A percentile compares a stretch with the other conserved stretches of the same genome.
Evolutionary conservation across 2,888 invertebrate genomes (phyloP).

Genomic region (Thecocarcelia acutangulata): DNA sequence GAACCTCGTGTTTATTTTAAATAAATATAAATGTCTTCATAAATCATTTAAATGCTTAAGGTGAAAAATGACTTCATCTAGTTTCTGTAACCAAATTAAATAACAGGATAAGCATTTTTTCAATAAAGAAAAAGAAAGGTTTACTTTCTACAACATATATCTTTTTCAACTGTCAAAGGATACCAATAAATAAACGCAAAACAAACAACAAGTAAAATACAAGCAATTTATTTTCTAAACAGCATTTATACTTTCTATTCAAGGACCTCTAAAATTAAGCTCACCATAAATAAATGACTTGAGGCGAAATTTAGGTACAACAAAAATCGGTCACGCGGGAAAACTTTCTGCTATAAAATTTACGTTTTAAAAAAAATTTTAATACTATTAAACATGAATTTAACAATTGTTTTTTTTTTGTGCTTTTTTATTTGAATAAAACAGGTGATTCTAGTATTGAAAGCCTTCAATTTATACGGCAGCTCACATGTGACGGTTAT

Average conservation of each 20-base stretch:
- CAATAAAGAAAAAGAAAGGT: neutral
- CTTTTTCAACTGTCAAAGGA: conserved; percentile 28
- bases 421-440: conserved; percentile 77
- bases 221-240: neutral
- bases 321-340: too few relatives aligned
- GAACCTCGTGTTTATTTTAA: neutral
- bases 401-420: neutral
- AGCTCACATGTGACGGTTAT: conserved; percentile 87
- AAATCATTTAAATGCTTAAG: neutral
- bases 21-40: neutral
- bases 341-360: too few relatives aligned
- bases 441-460: conserved; percentile 89
- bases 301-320: too few relatives aligned
- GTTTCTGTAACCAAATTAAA: neutral
- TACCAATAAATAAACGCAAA: conserved; percentile 6
- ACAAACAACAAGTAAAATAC: neutral
- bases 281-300: too few relatives aligned
- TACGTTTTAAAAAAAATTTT: too few relatives aligned
- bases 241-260: too few relatives aligned
- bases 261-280: too few relatives aligned
- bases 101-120: conserved; percentile 5
- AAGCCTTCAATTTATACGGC: conserved; percentile 88
- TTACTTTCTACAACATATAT: neutral
- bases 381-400: too few relatives aligned
- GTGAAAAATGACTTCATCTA: neutral